Base-by-base conservation (phyloP, 2,797 vertebrate species). In the Darevskia nairensis region DNA sequence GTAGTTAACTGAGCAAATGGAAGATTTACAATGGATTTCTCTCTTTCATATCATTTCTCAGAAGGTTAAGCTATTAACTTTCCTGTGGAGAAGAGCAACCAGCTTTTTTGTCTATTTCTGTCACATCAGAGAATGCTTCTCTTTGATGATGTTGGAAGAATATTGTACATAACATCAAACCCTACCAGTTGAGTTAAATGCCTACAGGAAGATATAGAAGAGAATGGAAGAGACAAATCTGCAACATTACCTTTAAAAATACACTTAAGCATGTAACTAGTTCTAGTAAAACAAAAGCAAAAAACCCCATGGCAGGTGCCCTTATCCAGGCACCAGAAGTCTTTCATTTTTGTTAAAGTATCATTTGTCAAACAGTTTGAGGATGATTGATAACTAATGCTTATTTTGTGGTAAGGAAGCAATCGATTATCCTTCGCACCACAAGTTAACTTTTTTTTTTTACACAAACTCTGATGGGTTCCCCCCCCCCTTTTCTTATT, bases 51-150 rank as follows among this genome's bases (percentile, higher is more conserved):
- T 15, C 80, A 82, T 89, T 87, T 72, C 27, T 91, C 61, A 2
- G 6, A n/a, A 68, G 19, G n/a, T 44, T 71, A 61, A n/a, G 75
- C 77, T n/a, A 23, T 0, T 88, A 89, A 88, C 55, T 86, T 86
- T 83, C 76, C 82, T 32, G 80, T 68, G 32, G 80, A 74, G 44
- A 61, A 41, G 88, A 92, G 72, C 84, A 69, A 85, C 80, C 46
- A 80, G 82, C 4, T 86, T 39, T 69, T 59, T 32, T 61, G 25
- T 6, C 64, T 46, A 61, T 83, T 86, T 82, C 50, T 72, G 71
- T n/a, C 71, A 82, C 61, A 81, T 89, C 61, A 81, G 61, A 85
- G 59, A 80, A 75, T 39, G 25, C 23, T 71, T 61, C 23, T 85
- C 59, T 89, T 41, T 69, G 11, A 74, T 25, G 15, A 87, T 79